These are phyloP conservation scores for Dynastes tityus DNA, from an alignment of 2,888 invertebrate genomes.

Conservation along the genomic window DNA sequence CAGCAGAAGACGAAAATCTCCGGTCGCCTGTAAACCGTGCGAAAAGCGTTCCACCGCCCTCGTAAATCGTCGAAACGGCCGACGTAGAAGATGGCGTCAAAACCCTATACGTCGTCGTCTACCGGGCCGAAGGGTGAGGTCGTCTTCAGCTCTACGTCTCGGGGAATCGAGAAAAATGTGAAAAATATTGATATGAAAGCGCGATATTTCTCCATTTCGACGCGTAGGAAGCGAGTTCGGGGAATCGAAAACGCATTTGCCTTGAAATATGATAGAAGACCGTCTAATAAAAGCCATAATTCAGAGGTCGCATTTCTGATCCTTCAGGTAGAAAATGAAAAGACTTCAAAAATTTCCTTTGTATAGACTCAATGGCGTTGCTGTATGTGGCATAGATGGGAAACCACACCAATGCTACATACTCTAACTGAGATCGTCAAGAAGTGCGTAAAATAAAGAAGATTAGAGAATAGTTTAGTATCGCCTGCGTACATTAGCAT, in stretches of 20 bases:
- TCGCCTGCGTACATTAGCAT: too few relatives aligned
- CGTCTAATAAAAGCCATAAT: conserved; percentile 38
- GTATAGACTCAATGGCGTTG: too few relatives aligned
- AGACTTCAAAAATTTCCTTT: too few relatives aligned
- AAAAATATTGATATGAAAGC: conserved; percentile 45
- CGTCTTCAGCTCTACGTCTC: neutral
- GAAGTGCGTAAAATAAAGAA: too few relatives aligned
- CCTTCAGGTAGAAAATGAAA: too few relatives aligned
- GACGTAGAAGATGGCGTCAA: conserved; percentile 18
- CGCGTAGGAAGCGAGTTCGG: conserved; percentile 7
- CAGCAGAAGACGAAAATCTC: conserved; percentile 21
- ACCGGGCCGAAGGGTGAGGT: neutral
- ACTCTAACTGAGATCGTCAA: too few relatives aligned
- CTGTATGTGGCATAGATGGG: too few relatives aligned
- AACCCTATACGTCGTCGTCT: conserved; percentile 13
- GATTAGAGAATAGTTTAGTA: too few relatives aligned
- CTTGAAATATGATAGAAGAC: conserved; percentile 33
- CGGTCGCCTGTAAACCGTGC: conserved; percentile 26
- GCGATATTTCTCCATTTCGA: conserved; percentile 45
- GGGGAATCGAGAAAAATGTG: conserved; percentile 27
- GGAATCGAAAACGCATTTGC: conserved; percentile 41
- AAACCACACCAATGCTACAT: too few relatives aligned
- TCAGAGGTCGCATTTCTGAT: neutral
- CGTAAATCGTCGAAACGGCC: conserved; percentile 24
- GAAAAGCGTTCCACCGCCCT: conserved; percentile 16